Conservation (phyloP, 2,888 invertebrate species). For the Piscicola geometra region DNA sequence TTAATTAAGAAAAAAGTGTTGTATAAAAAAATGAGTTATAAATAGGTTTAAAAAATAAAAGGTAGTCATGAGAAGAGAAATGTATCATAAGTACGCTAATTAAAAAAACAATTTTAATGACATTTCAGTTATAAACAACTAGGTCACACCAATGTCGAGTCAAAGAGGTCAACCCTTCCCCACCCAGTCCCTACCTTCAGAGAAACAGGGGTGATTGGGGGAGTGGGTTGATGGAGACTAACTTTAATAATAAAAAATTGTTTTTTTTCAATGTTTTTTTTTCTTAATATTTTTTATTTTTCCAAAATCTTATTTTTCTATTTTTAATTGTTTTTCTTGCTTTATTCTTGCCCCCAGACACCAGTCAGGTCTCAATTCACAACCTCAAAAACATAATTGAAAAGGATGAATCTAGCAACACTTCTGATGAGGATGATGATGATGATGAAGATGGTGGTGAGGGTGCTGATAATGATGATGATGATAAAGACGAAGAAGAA, state of each 20-base stretch:
- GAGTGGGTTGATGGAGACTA: too few species aligned
- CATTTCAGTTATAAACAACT: background rate
- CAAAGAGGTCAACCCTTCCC: slow-evolving; percentile 50
- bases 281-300: too few species aligned
- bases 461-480: background rate
- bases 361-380: slow-evolving; percentile 55
- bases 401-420: slow-evolving; percentile 55
- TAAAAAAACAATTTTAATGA: background rate
- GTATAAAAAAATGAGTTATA: too few species aligned
- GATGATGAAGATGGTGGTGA: background rate
- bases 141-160: slow-evolving; percentile 67
- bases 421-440: slow-evolving; percentile 45
- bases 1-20: too few species aligned
- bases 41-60: too few species aligned
- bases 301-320: too few species aligned
- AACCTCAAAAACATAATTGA: slow-evolving; percentile 57
- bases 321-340: background rate
- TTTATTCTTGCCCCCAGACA: slow-evolving; percentile 48
- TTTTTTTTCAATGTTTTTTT: too few species aligned
- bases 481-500: background rate
- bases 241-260: too few species aligned
- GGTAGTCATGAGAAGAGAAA: too few species aligned
- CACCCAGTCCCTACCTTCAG: slow-evolving; percentile 51
- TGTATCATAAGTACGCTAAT: too few species aligned
- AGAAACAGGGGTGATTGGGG: slow-evolving; percentile 31